These are phyloP conservation scores for Rallus limicola DNA, from an alignment of 2,113 vertebrate species.

Conservation along the genomic window DNA sequence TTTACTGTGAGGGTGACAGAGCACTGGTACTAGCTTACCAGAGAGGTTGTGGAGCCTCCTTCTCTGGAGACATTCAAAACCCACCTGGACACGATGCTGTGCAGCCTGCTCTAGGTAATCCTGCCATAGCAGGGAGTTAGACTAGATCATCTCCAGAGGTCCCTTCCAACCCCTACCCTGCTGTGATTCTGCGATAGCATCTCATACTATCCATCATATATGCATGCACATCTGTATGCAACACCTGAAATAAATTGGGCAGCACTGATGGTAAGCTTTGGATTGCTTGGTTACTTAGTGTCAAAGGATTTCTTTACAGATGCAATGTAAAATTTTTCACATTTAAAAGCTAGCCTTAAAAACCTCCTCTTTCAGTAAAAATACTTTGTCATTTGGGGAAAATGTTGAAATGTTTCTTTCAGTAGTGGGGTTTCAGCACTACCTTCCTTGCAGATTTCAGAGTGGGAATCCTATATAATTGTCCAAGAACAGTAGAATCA, in stretches of 20 bases:
- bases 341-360: neutral
- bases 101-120: too few relatives aligned
- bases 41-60: too few relatives aligned
- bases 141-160: too few relatives aligned
- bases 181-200: neutral
- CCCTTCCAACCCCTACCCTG: too few relatives aligned
- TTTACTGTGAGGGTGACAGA: too few relatives aligned
- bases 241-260: neutral
- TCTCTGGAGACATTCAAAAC: too few relatives aligned
- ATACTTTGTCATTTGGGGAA: neutral
- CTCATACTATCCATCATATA: neutral
- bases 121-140: too few relatives aligned
- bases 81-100: too few relatives aligned
- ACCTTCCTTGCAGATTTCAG: neutral
- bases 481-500: neutral
- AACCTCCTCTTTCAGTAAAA: neutral
- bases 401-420: neutral
- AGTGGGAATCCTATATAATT: neutral
- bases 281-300: neutral
- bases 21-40: too few relatives aligned
- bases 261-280: neutral
- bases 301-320: neutral
- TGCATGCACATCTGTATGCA: accelerated
- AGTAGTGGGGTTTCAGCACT: neutral
- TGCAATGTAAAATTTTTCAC: neutral